Conservation (phyloP, 2,113 vertebrate genomes). For the Lepus americanus region DNA sequence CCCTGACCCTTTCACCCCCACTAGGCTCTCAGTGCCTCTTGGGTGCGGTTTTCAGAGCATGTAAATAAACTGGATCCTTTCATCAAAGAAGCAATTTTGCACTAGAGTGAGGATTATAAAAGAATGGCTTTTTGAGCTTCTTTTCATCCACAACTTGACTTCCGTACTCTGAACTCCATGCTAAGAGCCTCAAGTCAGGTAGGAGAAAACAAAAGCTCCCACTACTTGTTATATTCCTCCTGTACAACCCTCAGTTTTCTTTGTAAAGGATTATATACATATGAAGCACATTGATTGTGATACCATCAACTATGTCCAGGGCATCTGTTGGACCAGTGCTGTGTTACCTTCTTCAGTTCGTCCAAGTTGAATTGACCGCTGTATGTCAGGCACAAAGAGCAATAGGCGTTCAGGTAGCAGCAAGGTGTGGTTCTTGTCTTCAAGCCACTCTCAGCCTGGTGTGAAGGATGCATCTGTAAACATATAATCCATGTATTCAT, state of each 20-base stretch:
- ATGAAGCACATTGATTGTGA: neutral
- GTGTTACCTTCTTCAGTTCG: neutral
- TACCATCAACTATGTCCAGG: neutral
- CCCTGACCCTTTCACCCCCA: neutral
- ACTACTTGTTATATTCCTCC: neutral
- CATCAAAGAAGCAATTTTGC: neutral
- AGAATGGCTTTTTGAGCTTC: neutral
- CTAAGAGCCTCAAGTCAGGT: conserved; percentile 8
- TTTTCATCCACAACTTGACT: neutral
- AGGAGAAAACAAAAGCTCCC: neutral
- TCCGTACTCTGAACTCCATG: neutral
- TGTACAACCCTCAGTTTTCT: neutral
- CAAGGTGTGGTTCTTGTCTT: neutral
- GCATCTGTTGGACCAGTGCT: neutral
- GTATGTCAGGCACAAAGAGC: neutral
- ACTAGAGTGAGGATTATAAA: neutral
- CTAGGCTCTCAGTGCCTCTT: neutral
- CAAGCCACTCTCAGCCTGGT: neutral
- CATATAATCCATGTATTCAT: neutral
- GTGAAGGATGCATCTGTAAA: neutral
- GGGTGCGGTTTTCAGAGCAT: neutral
- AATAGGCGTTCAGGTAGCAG: neutral
- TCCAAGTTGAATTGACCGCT: neutral
- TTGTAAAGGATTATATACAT: neutral
- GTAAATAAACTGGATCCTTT: neutral